Conservation (phyloP, 2,888 invertebrate genomes). For the Busseola fusca region DNA sequence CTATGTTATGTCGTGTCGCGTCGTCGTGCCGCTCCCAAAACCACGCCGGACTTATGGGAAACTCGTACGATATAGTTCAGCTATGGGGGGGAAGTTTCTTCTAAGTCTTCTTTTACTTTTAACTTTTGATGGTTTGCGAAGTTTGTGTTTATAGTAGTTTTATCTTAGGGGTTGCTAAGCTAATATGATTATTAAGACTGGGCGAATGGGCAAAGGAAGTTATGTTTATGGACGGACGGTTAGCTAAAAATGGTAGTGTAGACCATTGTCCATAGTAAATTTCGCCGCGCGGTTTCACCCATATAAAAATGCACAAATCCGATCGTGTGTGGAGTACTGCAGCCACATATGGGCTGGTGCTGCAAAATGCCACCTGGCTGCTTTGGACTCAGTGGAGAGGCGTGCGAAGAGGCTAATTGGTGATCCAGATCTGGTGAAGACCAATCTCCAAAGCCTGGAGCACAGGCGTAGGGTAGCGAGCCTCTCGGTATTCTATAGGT, state of each 20-base stretch:
- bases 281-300: too few species aligned
- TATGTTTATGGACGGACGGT: neutral
- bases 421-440: too few species aligned
- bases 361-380: too few species aligned
- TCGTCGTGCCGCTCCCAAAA: constrained; percentile 37
- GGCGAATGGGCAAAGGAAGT: neutral
- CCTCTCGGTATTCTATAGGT: too few species aligned
- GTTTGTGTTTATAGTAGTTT: constrained; percentile 37
- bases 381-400: too few species aligned
- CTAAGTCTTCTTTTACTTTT: constrained; percentile 37
- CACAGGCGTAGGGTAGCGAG: too few species aligned
- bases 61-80: constrained; percentile 31
- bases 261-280: neutral
- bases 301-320: too few species aligned
- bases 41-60: constrained; percentile 41
- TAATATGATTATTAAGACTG: constrained; percentile 10
- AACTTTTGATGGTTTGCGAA: constrained; percentile 40
- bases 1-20: constrained; percentile 43
- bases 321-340: too few species aligned
- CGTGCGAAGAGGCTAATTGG: too few species aligned
- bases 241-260: neutral
- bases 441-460: too few species aligned
- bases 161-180: neutral
- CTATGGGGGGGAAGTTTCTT: constrained; percentile 27
- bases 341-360: too few species aligned